Percentiles rank a stretch among this genome's conserved stretches.
These are phyloP conservation scores for Sebastes melanostomus DNA, from an alignment of 2,797 vertebrate species.

Conservation along the genomic window DNA sequence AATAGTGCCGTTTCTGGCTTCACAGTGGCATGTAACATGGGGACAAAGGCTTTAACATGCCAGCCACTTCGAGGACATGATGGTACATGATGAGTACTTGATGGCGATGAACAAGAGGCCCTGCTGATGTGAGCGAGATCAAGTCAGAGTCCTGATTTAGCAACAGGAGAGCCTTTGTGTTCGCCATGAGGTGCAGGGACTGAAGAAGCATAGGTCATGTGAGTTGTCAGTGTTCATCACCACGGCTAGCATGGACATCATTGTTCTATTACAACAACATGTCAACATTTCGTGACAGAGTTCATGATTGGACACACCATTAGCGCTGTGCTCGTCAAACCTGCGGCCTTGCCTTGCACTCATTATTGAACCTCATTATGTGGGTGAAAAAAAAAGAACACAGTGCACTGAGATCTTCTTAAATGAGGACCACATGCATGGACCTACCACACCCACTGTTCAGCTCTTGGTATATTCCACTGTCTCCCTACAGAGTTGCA, in stretches of 20 bases:
- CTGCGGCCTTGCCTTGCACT: background rate
- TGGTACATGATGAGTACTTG: conserved; percentile 20
- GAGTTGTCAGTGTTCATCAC: conserved; percentile 72
- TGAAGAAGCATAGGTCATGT: conserved; percentile 63
- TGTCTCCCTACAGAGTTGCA: conserved; percentile 40
- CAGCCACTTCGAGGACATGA: background rate
- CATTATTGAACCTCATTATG: conserved; percentile 37
- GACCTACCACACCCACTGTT: conserved; percentile 54
- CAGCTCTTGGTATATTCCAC: conserved; percentile 36
- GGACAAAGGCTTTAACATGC: conserved; percentile 44
- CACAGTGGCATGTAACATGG: conserved; percentile 4
- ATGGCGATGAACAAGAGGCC: conserved; percentile 47
- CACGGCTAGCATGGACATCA: conserved; percentile 25
- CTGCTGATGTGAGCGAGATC: conserved; percentile 55
- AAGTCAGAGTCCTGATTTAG: conserved; percentile 36
- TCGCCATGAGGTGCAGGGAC: conserved; percentile 17
- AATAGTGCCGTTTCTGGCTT: conserved; percentile 4
- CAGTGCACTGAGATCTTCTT: conserved; percentile 8
- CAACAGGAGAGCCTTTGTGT: conserved; percentile 68
- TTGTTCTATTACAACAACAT: conserved; percentile 59
- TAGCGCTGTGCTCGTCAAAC: conserved; percentile 24
- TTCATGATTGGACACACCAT: conserved; percentile 41
- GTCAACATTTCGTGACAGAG: conserved; percentile 57
- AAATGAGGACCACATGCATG: conserved; percentile 61
- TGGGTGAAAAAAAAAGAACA: conserved; percentile 20